Percentiles rank a stretch among this genome's conserved stretches.
phyloP scores from a whole-genome alignment of 2,888 invertebrate genomes.

The Alloplasta piceator region DNA sequence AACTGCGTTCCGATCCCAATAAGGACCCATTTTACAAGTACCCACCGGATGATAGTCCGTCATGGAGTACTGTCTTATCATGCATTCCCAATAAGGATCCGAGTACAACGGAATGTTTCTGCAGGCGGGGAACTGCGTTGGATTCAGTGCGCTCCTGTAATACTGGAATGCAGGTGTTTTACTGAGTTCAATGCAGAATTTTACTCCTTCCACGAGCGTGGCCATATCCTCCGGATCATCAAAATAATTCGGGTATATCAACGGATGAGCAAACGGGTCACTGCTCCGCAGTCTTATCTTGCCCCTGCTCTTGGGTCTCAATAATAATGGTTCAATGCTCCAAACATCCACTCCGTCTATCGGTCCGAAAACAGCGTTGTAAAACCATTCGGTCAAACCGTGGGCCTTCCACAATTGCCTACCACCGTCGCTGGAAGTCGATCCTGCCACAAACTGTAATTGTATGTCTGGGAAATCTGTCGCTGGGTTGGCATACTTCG shows the following conservation, averaged over 20 bases:
- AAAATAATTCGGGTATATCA: slow-evolving; percentile 96
- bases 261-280: slow-evolving; percentile 94
- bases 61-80: slow-evolving; percentile 91
- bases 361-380: slow-evolving; percentile 89
- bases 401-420: slow-evolving; percentile 92
- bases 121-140: slow-evolving; percentile 91
- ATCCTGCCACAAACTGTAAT: slow-evolving; percentile 94
- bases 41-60: slow-evolving; percentile 95
- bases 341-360: slow-evolving; percentile 91
- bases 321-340: slow-evolving; percentile 92
- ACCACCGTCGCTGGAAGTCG: slow-evolving; percentile 94
- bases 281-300: slow-evolving; percentile 91
- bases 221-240: slow-evolving; percentile 91
- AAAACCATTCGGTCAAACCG: slow-evolving; percentile 90
- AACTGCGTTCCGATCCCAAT: slow-evolving; percentile 92
- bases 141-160: slow-evolving; percentile 89
- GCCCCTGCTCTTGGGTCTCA: slow-evolving; percentile 94
- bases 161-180: slow-evolving; percentile 90
- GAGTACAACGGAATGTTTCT: slow-evolving; percentile 87
- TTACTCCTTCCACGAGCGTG: slow-evolving; percentile 93
- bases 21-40: slow-evolving; percentile 95
- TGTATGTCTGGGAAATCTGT: slow-evolving; percentile 95
- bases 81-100: slow-evolving; percentile 94
- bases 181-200: slow-evolving; percentile 92
- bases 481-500: slow-evolving; percentile 91